Conservation (phyloP, 1,140 invertebrate genomes). For the Ceratosolen fusciceps region DNA sequence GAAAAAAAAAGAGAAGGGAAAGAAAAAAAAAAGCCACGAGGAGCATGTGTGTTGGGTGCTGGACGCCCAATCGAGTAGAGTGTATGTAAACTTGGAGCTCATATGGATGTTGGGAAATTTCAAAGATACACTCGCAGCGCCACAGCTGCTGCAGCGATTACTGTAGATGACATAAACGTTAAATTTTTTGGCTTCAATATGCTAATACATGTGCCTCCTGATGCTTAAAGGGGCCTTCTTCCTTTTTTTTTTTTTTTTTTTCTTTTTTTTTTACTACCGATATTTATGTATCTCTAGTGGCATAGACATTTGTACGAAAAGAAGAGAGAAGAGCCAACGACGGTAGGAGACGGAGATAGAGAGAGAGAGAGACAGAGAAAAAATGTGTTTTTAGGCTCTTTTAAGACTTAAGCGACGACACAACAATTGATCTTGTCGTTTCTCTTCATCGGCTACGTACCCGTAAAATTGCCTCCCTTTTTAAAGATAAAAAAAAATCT, state of each 20-base stretch:
- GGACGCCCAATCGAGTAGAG: not conserved
- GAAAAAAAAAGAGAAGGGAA: not conserved
- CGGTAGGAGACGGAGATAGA: no score
- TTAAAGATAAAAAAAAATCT: not conserved
- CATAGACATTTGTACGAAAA: not conserved
- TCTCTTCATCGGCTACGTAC: not conserved
- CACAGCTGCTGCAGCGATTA: slow-evolving; percentile 15
- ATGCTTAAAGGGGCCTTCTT: not conserved
- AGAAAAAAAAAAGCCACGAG: not conserved
- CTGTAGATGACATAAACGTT: not conserved
- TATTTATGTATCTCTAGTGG: no score
- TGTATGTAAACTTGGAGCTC: not conserved
- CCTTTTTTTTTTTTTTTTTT: no score
- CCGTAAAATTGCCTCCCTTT: not conserved
- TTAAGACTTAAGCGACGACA: not conserved
- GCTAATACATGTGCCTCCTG: not conserved
- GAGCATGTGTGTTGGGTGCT: not conserved
- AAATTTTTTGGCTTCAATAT: not conserved
- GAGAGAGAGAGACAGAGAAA: no score
- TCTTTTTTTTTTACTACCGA: no score
- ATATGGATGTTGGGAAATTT: not conserved
- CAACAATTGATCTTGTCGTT: not conserved
- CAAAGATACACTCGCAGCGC: not conserved
- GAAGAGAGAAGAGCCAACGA: not conserved
- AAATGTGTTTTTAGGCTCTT: not conserved